Evolutionary conservation across 2,113 vertebrate genomes (phyloP).

Genomic region (Brachyhypopomus gauderio): DNA sequence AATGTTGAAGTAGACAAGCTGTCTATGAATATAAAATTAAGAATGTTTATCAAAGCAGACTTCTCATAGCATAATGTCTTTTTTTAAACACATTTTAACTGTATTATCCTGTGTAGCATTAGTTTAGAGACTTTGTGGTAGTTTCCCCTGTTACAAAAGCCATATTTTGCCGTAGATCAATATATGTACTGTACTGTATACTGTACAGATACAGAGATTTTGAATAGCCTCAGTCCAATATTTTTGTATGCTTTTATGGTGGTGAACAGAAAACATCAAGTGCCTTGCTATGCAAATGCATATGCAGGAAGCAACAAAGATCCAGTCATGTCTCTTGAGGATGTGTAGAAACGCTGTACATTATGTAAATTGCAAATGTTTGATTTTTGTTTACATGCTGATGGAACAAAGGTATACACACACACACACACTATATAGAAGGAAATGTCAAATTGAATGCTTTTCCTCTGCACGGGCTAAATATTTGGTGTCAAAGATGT

Average conservation of each 20-base stretch:
- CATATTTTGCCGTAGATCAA: conserved; percentile 65
- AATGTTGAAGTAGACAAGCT: background rate
- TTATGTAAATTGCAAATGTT: conserved; percentile 55
- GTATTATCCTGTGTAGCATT: conserved; percentile 59
- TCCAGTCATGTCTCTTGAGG: conserved; percentile 14
- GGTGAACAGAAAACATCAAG: conserved; percentile 59
- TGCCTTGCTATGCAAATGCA: conserved; percentile 67
- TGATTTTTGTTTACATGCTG: conserved; percentile 19
- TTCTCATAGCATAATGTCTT: conserved; percentile 14
- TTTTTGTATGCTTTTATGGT: conserved; percentile 56
- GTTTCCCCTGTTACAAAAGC: conserved; percentile 62
- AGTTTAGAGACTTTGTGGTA: conserved; percentile 55
- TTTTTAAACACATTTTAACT: conserved; percentile 32
- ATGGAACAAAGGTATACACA: background rate
- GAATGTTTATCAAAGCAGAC: conserved; percentile 1
- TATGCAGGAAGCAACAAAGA: conserved; percentile 42
- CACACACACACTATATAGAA: background rate
- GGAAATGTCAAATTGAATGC: conserved; percentile 25
- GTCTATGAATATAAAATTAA: conserved; percentile 8
- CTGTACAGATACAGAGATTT: conserved; percentile 34
- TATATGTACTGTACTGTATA: conserved; percentile 45
- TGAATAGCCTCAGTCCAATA: conserved; percentile 52
- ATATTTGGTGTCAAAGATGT: conserved; percentile 6
- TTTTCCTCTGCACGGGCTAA: background rate
- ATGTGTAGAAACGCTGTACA: conserved; percentile 50